Conservation (phyloP, 2,797 vertebrate genomes). For the Gobio occitaniae region DNA sequence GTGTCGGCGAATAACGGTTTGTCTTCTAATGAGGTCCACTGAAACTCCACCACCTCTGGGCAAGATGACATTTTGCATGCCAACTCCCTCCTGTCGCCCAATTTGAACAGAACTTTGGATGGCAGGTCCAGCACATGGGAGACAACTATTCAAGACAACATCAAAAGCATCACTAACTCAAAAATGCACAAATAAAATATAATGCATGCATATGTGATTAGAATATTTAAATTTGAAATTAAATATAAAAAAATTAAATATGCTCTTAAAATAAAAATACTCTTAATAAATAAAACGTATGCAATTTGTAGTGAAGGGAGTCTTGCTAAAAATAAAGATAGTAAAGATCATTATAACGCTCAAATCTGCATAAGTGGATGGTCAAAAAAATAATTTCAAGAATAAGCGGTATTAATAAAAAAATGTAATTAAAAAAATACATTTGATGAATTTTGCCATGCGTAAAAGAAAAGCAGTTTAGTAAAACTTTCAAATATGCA, state of each 20-base stretch:
- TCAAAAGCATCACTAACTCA: background rate
- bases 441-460: background rate
- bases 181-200: background rate
- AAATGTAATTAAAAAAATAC: background rate
- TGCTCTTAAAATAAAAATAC: background rate
- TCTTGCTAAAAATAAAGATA: background rate
- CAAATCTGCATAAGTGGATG: background rate
- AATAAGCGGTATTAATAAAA: background rate
- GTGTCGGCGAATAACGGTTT: constrained; percentile 58
- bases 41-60: constrained; percentile 25
- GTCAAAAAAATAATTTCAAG: no score
- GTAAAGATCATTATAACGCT: background rate
- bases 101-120: constrained; percentile 54
- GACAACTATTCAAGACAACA: constrained; percentile 41
- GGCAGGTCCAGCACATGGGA: constrained; percentile 61
- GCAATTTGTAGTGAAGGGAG: background rate
- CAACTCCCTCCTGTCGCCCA: constrained; percentile 64
- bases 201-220: background rate
- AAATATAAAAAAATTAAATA: background rate
- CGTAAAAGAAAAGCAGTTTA: background rate
- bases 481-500: background rate
- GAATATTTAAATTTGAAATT: background rate
- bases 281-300: no score
- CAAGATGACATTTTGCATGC: constrained; percentile 67
- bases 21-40: constrained; percentile 69